phyloP scores from a whole-genome alignment of 2,888 invertebrate genomes.

The Ophraella communa region DNA sequence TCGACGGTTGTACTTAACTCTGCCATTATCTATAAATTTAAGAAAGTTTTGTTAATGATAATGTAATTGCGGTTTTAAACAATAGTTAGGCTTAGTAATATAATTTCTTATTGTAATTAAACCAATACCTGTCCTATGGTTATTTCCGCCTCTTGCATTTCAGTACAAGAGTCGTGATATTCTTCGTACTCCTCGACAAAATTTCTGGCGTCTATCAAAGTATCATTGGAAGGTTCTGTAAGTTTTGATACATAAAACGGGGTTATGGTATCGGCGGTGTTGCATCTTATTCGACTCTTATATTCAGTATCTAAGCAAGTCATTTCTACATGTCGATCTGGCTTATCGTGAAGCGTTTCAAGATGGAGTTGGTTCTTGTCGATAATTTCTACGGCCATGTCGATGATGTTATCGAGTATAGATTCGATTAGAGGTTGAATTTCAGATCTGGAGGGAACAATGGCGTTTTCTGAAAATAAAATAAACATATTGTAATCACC shows the following conservation, averaged over 20 bases:
- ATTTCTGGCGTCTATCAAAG: slow-evolving; percentile 53
- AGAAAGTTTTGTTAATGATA: neutral
- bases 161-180: slow-evolving; percentile 57
- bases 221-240: slow-evolving; percentile 51
- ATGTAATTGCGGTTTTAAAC: too few species aligned
- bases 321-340: slow-evolving; percentile 20
- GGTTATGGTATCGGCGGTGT: slow-evolving; percentile 50
- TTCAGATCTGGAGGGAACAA: slow-evolving; percentile 38
- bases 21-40: slow-evolving; percentile 39
- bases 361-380: slow-evolving; percentile 46
- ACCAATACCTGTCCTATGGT: slow-evolving; percentile 46
- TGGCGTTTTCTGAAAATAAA: slow-evolving; percentile 27
- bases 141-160: slow-evolving; percentile 53
- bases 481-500: neutral
- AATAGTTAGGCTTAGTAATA: too few species aligned
- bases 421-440: slow-evolving; percentile 47
- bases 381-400: slow-evolving; percentile 52
- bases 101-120: too few species aligned
- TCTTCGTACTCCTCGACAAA: slow-evolving; percentile 60
- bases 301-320: slow-evolving; percentile 36
- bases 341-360: slow-evolving; percentile 36
- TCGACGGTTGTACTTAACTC: slow-evolving; percentile 47
- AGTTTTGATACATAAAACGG: slow-evolving; percentile 51
- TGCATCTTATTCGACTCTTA: slow-evolving; percentile 47
- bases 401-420: slow-evolving; percentile 51